A percentile compares a stretch with the other conserved stretches of the same genome.
These are phyloP conservation scores for Scaptomyza graminum DNA, from an alignment of 1,140 invertebrate species.

Conservation along the genomic window DNA sequence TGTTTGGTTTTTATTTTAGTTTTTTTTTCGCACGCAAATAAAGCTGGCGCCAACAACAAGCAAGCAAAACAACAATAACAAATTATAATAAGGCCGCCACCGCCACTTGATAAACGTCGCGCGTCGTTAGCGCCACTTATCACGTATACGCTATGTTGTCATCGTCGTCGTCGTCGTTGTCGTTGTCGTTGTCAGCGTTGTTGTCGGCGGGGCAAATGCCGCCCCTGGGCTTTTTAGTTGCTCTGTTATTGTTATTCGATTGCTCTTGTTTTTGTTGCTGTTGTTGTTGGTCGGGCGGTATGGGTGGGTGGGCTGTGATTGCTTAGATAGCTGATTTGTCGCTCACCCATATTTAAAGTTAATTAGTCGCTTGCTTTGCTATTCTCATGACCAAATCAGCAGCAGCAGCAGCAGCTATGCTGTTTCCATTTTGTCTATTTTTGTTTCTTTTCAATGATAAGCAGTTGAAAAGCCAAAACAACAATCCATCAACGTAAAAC, in stretches of 20 bases:
- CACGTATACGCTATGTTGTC: conserved; percentile 75
- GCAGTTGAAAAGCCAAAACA: background rate
- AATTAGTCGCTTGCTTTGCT: conserved; percentile 47
- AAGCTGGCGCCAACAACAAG: conserved; percentile 70
- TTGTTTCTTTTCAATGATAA: conserved; percentile 20
- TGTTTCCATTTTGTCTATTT: background rate
- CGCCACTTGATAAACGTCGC: conserved; percentile 74
- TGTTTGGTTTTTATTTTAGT: conserved; percentile 12
- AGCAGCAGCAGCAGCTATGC: too few relatives aligned
- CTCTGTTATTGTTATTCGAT: background rate
- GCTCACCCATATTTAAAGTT: conserved; percentile 29
- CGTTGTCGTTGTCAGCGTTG: conserved; percentile 25
- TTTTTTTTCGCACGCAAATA: conserved; percentile 77
- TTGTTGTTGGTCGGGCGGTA: conserved; percentile 7
- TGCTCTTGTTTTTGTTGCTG: background rate
- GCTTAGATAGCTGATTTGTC: conserved; percentile 18
- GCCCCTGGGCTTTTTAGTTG: conserved; percentile 20
- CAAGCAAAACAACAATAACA: conserved; percentile 22
- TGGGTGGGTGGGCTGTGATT: conserved; percentile 34
- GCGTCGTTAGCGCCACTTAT: conserved; percentile 81
- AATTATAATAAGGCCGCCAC: conserved; percentile 53
- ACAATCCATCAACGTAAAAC: background rate
- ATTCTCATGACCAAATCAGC: conserved; percentile 10
- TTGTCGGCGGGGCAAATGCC: conserved; percentile 28
- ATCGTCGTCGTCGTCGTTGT: conserved; percentile 15